Evolutionary conservation across 2,888 invertebrate species (phyloP).

Genomic region (Microdon myrmicae): DNA sequence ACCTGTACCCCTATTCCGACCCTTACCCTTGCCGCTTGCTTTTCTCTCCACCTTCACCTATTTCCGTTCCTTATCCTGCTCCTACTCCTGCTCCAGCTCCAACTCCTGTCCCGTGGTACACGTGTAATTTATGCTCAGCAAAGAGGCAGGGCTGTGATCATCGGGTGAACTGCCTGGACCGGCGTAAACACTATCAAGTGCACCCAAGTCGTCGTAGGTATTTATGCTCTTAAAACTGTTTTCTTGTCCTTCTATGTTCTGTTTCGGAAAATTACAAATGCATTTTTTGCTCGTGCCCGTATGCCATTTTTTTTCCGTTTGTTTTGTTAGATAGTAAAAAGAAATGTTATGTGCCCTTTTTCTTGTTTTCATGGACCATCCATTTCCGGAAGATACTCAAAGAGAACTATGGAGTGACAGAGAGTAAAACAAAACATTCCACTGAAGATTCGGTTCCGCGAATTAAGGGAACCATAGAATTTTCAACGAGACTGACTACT

Average conservation of each 20-base stretch:
- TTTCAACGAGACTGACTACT: too few species aligned
- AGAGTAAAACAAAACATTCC: too few species aligned
- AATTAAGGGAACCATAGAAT: too few species aligned
- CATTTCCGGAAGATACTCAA: not conserved
- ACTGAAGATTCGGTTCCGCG: too few species aligned
- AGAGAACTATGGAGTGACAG: too few species aligned
- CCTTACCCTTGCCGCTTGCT: too few species aligned
- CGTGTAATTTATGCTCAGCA: conserved; percentile 44
- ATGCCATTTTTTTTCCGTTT: conserved; percentile 19
- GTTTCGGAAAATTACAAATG: too few species aligned
- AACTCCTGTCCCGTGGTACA: too few species aligned
- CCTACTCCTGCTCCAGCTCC: too few species aligned
- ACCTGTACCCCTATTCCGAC: too few species aligned
- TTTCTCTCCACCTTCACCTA: too few species aligned
- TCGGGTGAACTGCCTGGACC: conserved; percentile 27
- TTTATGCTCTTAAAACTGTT: conserved; percentile 50
- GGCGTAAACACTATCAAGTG: conserved; percentile 31
- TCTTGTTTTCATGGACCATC: conserved; percentile 7
- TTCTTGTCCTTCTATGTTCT: conserved; percentile 32
- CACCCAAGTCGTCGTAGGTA: conserved; percentile 42
- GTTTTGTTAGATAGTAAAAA: conserved; percentile 8
- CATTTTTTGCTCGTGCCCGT: conserved; percentile 1
- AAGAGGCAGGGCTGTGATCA: not conserved
- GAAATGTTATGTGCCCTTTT: conserved; percentile 11
- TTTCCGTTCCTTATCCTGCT: too few species aligned